Evolutionary conservation across 2,888 invertebrate genomes (phyloP).

Genomic region (Anarsia innoxiella): DNA sequence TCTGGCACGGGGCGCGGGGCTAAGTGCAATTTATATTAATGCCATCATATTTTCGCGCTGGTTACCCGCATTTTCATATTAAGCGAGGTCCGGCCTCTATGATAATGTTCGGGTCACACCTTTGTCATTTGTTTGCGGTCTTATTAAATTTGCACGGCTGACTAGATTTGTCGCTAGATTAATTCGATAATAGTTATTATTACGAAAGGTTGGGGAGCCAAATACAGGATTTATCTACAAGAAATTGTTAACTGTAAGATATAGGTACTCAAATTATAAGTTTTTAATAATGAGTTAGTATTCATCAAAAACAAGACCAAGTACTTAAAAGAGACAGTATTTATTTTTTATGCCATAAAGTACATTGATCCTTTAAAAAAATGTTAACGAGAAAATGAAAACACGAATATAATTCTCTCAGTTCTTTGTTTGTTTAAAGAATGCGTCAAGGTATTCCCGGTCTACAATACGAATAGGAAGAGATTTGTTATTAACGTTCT

Average conservation of each 20-base stretch:
- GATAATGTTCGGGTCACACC: constrained; percentile 61
- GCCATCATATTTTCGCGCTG: constrained; percentile 65
- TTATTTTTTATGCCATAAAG: no score
- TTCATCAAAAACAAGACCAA: no score
- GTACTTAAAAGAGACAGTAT: no score
- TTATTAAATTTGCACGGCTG: constrained; percentile 68
- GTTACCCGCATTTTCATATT: constrained; percentile 68
- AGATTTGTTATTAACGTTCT: constrained; percentile 43
- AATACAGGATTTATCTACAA: no score
- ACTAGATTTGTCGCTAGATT: constrained; percentile 48
- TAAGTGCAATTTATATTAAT: constrained; percentile 71
- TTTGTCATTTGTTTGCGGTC: constrained; percentile 64
- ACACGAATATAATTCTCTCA: no score
- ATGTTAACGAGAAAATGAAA: no score
- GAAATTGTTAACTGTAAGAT: no score
- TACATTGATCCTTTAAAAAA: no score
- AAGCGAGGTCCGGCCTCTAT: constrained; percentile 53
- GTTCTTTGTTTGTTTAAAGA: constrained; percentile 7
- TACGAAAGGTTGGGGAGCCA: no score
- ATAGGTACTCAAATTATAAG: no score
- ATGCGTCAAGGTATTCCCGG: constrained; percentile 15
- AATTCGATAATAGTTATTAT: constrained; percentile 39
- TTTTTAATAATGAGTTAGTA: no score
- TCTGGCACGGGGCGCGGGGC: constrained; percentile 38
- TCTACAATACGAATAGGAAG: constrained; percentile 6